Conservation (phyloP, 1,140 invertebrate species). For the Aleiodes sp. region DNA sequence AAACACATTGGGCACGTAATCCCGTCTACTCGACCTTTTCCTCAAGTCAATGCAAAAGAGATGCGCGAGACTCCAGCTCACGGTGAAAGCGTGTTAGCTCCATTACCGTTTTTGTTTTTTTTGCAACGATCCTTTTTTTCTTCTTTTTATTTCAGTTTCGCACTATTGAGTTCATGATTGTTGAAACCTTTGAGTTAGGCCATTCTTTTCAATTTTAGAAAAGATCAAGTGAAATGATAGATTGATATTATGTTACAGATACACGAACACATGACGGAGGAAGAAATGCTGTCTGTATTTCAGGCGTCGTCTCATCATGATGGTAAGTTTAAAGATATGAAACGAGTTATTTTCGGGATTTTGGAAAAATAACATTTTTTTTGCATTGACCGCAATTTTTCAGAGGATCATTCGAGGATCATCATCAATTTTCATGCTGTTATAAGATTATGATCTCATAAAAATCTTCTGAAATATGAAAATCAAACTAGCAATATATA, state of each 20-base stretch:
- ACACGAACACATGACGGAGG: constrained; percentile 84
- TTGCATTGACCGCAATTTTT: not conserved
- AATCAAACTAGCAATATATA: not conserved
- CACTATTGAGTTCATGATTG: not conserved
- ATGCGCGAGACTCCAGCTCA: not conserved
- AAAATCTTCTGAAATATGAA: not conserved
- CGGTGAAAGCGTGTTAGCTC: constrained; percentile 20
- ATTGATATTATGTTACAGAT: constrained; percentile 70
- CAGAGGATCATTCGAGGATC: not conserved
- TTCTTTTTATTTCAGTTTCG: not conserved
- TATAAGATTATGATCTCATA: no score
- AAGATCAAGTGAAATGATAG: not conserved
- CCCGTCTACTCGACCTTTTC: constrained; percentile 25
- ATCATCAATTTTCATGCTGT: no score
- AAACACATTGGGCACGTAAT: not conserved
- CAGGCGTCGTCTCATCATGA: constrained; percentile 77
- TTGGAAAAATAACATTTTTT: not conserved
- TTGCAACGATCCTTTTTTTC: not conserved
- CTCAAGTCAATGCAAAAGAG: constrained; percentile 10
- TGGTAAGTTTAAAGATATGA: constrained; percentile 65
- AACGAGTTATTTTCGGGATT: no score
- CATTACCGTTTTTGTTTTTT: not conserved
- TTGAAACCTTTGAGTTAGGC: not conserved
- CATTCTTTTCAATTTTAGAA: no score
- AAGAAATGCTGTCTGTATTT: constrained; percentile 82